A percentile compares a stretch with the other conserved stretches of the same genome.
Conservation (phyloP, 2,113 vertebrate genomes). For the Anseranas semipalmata region DNA sequence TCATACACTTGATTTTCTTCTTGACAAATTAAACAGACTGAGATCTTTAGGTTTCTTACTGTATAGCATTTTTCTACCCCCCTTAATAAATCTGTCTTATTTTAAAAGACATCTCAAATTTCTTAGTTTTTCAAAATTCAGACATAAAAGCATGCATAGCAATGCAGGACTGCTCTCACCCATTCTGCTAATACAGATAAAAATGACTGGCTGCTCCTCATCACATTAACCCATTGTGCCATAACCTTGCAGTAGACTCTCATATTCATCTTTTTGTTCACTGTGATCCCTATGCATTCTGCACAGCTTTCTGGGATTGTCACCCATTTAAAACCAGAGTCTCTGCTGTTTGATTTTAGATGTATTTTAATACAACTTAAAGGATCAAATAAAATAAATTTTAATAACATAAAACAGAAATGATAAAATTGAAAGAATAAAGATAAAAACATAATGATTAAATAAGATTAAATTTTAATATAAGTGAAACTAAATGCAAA, state of each 20-base stretch:
- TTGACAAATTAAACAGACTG: background rate
- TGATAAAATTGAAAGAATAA: background rate
- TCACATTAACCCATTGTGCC: background rate
- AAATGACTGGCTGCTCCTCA: background rate
- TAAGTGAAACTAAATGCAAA: background rate
- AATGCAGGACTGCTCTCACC: background rate
- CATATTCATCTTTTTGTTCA: background rate
- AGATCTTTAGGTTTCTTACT: background rate
- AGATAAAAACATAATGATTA: background rate
- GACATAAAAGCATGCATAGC: background rate
- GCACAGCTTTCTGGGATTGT: background rate
- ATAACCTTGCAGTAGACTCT: background rate
- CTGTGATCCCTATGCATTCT: background rate
- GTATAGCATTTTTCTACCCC: background rate
- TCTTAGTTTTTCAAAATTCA: background rate
- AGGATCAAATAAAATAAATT: background rate
- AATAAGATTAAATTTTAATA: background rate
- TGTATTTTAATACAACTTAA: background rate
- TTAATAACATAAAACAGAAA: background rate
- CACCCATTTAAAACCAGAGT: background rate
- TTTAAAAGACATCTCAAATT: background rate
- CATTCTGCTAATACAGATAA: background rate
- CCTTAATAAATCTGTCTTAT: background rate
- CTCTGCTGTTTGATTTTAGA: background rate
- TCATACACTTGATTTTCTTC: background rate